A percentile compares a stretch with the other conserved stretches of the same genome.
phyloP scores from a whole-genome alignment of 2,113 vertebrate species.

The Toxostoma redivivum region DNA sequence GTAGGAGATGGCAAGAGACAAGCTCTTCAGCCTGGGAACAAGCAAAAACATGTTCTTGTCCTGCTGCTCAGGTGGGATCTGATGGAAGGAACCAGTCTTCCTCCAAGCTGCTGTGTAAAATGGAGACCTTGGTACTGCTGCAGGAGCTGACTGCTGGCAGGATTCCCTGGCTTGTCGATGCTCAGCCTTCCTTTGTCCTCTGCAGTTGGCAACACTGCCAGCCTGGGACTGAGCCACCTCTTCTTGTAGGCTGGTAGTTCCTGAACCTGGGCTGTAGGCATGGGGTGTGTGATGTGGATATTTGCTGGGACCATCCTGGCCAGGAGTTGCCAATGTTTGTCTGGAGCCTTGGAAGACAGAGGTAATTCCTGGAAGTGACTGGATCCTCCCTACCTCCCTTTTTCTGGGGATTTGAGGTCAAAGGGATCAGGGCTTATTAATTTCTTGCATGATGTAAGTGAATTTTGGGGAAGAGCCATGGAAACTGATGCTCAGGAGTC shows the following conservation, averaged over 20 bases:
- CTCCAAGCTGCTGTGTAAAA: background rate
- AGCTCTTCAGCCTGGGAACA: background rate
- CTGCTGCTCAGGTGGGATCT: background rate
- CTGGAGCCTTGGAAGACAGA: background rate
- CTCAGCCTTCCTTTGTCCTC: conserved; percentile 14
- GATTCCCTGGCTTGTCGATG: background rate
- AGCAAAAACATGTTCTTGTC: background rate
- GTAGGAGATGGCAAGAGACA: background rate
- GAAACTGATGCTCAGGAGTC: background rate
- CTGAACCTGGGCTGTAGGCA: background rate
- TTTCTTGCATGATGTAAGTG: background rate
- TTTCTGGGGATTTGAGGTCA: background rate
- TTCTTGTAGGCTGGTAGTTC: background rate
- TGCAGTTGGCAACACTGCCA: background rate
- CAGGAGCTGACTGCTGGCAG: conserved; percentile 25
- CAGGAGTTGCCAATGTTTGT: background rate
- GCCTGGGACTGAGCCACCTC: background rate
- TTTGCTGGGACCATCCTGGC: background rate
- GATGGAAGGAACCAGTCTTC: background rate
- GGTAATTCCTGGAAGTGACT: background rate
- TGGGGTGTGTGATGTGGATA: background rate
- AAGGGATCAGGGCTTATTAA: background rate
- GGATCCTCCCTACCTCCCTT: background rate
- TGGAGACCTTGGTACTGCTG: background rate
- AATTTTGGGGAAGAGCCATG: background rate